These are phyloP conservation scores for Sphenopsis melanotis DNA, from an alignment of 2,797 vertebrate species.

Conservation along the genomic window DNA sequence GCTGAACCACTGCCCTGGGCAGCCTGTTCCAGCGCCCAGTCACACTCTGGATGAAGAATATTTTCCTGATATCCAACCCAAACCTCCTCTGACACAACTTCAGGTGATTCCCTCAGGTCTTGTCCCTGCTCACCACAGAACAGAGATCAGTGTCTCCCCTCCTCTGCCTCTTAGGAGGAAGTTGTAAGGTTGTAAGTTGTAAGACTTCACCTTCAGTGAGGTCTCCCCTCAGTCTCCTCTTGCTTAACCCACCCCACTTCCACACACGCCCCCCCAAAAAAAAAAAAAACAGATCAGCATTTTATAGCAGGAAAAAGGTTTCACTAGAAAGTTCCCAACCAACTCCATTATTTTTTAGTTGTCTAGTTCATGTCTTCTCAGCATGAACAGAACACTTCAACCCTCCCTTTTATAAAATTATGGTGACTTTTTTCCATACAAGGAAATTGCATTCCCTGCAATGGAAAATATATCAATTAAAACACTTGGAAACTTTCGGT, in stretches of 20 bases:
- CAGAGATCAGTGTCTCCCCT: not conserved
- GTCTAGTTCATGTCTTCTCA: not conserved
- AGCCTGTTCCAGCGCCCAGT: fast-evolving
- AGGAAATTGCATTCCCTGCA: not conserved
- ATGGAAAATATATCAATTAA: not conserved
- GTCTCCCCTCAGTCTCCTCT: not conserved
- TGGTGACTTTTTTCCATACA: fast-evolving
- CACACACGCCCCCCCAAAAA: too few relatives aligned
- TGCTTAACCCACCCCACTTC: not conserved
- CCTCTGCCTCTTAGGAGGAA: not conserved
- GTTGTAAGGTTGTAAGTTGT: not conserved
- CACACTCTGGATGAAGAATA: not conserved
- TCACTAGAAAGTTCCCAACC: not conserved
- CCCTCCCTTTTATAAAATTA: not conserved
- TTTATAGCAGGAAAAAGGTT: not conserved
- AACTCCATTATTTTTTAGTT: not conserved
- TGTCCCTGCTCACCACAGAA: too few relatives aligned
- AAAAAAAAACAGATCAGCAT: not conserved
- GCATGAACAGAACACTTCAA: not conserved
- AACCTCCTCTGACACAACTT: not conserved
- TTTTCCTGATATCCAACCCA: not conserved
- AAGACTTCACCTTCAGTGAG: not conserved
- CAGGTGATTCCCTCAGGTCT: not conserved
- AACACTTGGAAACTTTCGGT: not conserved
- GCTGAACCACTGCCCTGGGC: not conserved